These are phyloP conservation scores for Hyaena hyaena DNA, from an alignment of 2,113 vertebrate genomes.

Conservation along the genomic window DNA sequence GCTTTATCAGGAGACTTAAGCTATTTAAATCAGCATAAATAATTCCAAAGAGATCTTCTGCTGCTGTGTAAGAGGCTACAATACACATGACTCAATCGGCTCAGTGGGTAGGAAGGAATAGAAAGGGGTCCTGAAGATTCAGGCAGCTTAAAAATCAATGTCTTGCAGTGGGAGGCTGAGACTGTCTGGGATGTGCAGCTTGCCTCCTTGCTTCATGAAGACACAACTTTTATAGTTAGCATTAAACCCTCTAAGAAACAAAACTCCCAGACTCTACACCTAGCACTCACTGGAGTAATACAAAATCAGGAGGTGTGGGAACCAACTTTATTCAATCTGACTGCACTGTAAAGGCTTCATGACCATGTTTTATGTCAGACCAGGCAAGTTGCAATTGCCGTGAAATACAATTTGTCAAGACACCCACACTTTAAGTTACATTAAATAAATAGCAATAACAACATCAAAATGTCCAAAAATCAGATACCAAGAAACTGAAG, in stretches of 20 bases:
- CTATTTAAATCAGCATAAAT: slow-evolving; percentile 76
- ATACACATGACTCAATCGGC: slow-evolving; percentile 34
- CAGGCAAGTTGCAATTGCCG: neutral
- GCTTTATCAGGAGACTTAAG: slow-evolving; percentile 68
- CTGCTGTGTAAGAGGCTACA: slow-evolving; percentile 59
- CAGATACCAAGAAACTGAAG: neutral
- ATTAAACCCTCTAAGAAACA: slow-evolving; percentile 5
- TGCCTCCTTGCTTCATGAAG: neutral
- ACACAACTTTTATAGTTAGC: slow-evolving; percentile 5
- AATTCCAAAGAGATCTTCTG: slow-evolving; percentile 68
- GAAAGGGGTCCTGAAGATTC: slow-evolving; percentile 14
- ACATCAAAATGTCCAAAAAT: slow-evolving; percentile 17
- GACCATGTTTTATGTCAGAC: neutral
- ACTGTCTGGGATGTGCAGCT: neutral
- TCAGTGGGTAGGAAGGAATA: neutral
- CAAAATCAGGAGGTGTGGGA: neutral
- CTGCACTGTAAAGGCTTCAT: neutral
- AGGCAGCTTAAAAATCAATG: slow-evolving; percentile 3
- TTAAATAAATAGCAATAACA: slow-evolving; percentile 59
- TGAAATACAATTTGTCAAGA: slow-evolving; percentile 26
- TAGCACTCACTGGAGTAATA: neutral
- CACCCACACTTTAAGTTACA: slow-evolving; percentile 28
- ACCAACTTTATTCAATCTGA: neutral
- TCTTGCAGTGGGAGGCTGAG: slow-evolving; percentile 37
- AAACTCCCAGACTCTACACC: neutral